Base-by-base conservation (phyloP, 2,888 invertebrate genomes). In the Torymus aiolomorphi region DNA sequence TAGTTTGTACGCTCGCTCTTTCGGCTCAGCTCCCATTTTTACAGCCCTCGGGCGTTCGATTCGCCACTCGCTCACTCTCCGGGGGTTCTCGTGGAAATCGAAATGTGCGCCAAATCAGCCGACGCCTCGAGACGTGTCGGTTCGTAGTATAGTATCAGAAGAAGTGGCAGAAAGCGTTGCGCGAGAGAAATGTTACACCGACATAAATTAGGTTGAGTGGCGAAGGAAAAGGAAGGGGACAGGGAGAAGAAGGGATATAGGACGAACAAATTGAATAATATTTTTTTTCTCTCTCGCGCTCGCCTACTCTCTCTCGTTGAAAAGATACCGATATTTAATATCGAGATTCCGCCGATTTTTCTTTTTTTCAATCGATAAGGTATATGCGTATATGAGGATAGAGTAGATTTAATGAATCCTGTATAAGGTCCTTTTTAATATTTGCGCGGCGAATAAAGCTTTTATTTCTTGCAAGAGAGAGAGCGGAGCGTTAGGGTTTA, bases 41-140 rank as follows among this genome's bases (percentile, higher is more conserved):
- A 1, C 16, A n/a, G 5, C 12, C 16, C n/a, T 42, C 57, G n/a
- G 51, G 24, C 18, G 20, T 54, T 65, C 56, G n/a, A 57, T 63
- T 73, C 31, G 52, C 11, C 42, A 42, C 42, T 42, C 42, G 42
- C 42, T 42, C 42, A 8, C 42, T 5, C 42, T 42, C 42, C 8
- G 42, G 8, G 42, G 42, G 42, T 42, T 42, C 63, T 42, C 54
- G n/a, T 57, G 20, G 63, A 69, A 69, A 76, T 76, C 54, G 76
- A 62, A 69, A 69, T 56, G 52, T 57, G 52, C 67, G 59, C 42
- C 31, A 42, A n/a, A 69, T 75, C 67, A 61, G 31, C 10, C 51
- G 31, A 75, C 14, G 56, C 14, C 51, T 59, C 42, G 42, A 51
- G 63, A 42, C 42, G 63, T 73, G 24, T 24, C 14, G 11, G 14